These are phyloP conservation scores for Scaptomyza pallida DNA, from an alignment of 1,140 invertebrate species.

Conservation along the genomic window DNA sequence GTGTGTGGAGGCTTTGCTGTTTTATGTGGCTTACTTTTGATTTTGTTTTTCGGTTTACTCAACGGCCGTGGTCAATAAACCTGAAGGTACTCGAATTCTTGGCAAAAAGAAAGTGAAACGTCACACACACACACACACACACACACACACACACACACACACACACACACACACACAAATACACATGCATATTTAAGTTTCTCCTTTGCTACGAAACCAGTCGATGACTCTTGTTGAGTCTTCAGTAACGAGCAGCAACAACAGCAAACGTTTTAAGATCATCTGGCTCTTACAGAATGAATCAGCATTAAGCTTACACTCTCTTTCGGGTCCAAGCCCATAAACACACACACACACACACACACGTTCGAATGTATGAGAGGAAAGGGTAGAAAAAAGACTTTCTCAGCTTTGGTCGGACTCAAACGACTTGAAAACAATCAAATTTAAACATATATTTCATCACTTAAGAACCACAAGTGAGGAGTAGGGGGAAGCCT, in stretches of 20 bases:
- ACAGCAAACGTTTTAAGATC: constrained; percentile 7
- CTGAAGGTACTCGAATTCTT: constrained; percentile 60
- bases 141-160: constrained; percentile 21
- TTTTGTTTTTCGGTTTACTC: constrained; percentile 9
- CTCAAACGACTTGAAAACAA: constrained; percentile 46
- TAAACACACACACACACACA: neutral
- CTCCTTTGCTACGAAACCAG: constrained; percentile 66
- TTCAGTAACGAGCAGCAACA: constrained; percentile 11
- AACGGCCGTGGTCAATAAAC: constrained; percentile 60
- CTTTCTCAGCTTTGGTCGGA: constrained; percentile 60
- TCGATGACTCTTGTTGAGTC: constrained; percentile 58
- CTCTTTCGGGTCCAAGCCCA: neutral
- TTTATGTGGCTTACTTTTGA: constrained; percentile 37
- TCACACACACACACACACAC: neutral
- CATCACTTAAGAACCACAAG: constrained; percentile 41
- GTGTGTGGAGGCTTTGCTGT: constrained; percentile 12
- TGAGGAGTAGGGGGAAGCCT: neutral
- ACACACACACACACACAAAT: neutral
- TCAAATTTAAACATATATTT: neutral
- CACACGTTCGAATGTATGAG: neutral
- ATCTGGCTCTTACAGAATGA: constrained; percentile 45
- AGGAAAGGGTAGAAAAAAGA: constrained; percentile 21
- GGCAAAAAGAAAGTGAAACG: constrained; percentile 77
- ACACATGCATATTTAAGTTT: constrained; percentile 45
- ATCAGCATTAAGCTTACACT: constrained; percentile 21